A percentile compares a stretch with the other conserved stretches of the same genome.
Evolutionary conservation across 1,140 invertebrate species (phyloP).

Genomic region (Apis dorsata): DNA sequence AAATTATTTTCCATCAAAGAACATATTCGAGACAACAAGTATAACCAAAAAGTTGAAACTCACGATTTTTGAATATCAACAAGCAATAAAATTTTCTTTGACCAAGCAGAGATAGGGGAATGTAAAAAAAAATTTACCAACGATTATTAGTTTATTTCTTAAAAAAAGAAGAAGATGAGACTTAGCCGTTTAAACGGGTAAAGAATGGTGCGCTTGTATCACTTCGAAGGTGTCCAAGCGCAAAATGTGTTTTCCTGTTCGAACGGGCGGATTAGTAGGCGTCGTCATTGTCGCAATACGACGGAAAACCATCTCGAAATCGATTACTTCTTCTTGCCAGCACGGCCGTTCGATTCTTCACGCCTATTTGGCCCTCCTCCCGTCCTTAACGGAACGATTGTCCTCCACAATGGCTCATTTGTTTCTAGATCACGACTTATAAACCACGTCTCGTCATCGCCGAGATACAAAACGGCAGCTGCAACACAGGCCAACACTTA

Average conservation of each 20-base stretch:
- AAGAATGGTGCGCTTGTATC: neutral
- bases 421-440: conserved; percentile 73
- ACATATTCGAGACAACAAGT: no score
- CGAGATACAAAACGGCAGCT: conserved; percentile 66
- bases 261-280: conserved; percentile 5
- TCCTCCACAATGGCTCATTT: conserved; percentile 71
- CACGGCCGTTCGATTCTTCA: conserved; percentile 50
- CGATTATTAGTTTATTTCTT: neutral
- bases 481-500: conserved; percentile 65
- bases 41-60: no score
- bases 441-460: conserved; percentile 59
- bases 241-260: conserved; percentile 7
- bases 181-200: neutral
- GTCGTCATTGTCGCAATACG: conserved; percentile 19
- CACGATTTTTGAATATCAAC: no score
- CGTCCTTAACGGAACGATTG: conserved; percentile 65
- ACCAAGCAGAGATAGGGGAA: no score
- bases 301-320: conserved; percentile 39
- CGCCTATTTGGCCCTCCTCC: conserved; percentile 52
- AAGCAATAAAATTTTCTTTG: no score
- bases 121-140: no score
- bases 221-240: conserved; percentile 1
- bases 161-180: neutral
- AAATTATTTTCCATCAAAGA: no score
- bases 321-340: conserved; percentile 47